Conservation (phyloP, 2,113 vertebrate genomes). For the Aegithalos caudatus region DNA sequence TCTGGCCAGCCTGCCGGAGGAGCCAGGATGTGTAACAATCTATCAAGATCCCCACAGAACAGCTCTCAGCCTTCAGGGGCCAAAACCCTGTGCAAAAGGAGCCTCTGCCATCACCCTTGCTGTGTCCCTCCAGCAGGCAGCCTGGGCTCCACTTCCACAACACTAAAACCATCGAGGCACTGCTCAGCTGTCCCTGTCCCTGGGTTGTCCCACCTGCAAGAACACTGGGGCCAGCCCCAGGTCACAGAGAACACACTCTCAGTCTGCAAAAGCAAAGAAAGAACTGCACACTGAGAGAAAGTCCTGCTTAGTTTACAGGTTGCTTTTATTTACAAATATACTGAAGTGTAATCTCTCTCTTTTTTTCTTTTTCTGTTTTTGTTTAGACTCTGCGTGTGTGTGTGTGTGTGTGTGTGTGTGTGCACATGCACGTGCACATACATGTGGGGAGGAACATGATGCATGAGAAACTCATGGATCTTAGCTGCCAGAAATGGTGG, state of each 20-base stretch:
- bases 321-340: conserved; percentile 84
- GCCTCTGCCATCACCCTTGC: background rate
- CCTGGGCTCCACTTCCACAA: background rate
- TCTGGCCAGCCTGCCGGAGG: background rate
- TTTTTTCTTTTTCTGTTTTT: conserved; percentile 54
- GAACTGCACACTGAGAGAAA: conserved; percentile 12
- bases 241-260: background rate
- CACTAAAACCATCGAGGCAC: accelerated
- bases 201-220: accelerated
- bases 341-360: conserved; percentile 69
- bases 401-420: background rate
- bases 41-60: background rate
- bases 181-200: background rate
- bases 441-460: conserved; percentile 38
- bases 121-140: background rate
- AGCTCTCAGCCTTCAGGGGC: background rate
- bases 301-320: conserved; percentile 71
- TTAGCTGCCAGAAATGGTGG: conserved; percentile 23
- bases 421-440: accelerated
- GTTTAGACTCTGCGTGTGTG: background rate
- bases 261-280: background rate
- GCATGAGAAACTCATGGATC: conserved; percentile 15
- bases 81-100: accelerated
- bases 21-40: background rate
- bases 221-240: background rate